Evolutionary conservation across 1,140 invertebrate species (phyloP), one percentile per base, ranked within the genome.

Genomic region (Drepana arcuata): DNA sequence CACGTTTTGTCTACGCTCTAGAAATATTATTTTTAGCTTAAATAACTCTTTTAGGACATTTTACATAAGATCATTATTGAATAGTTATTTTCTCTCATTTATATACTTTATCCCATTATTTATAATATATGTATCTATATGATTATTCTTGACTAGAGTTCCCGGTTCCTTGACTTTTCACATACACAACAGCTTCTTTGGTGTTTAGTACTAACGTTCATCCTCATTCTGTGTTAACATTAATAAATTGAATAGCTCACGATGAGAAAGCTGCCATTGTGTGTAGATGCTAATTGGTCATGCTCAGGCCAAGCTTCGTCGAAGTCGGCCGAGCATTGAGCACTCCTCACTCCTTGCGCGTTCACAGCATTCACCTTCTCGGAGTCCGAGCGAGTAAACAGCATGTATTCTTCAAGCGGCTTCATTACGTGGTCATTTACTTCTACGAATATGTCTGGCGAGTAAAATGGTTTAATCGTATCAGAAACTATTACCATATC

Each of bases 391-490:
- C 92, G 92, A 1, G 90, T 93, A 67, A 93, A 94, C 3, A 93
- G 75, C 92, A 95, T 94, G 65, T 95, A 95, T 62, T 95, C 93
- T 72, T 94, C 93, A 25, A 95, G 69, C 2, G 93, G 92, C 55
- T 93, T 93, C 92, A 94, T 94, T 31, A 87, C 85, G 18, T 90
- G 86, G 36, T 88, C 88, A 56, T 94, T 93, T 35, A 95, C 88
- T 72, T 91, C 88, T 43, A 94, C 88, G 33, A 92, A 90, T 25
- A 95, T 90, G 75, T 95, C 92, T 94, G 72, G 9, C 4, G 18
- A 21, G 4, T 5, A 5, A 21, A 21, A n/a, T n/a, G n/a, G n/a
- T n/a, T n/a, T n/a, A n/a, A n/a, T n/a, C n/a, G n/a, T n/a, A n/a
- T n/a, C n/a, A n/a, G n/a, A n/a, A n/a, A n/a, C n/a, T n/a, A n/a